phyloP scores from a whole-genome alignment of 2,113 vertebrate species.

The Notarius lentiginosus region DNA sequence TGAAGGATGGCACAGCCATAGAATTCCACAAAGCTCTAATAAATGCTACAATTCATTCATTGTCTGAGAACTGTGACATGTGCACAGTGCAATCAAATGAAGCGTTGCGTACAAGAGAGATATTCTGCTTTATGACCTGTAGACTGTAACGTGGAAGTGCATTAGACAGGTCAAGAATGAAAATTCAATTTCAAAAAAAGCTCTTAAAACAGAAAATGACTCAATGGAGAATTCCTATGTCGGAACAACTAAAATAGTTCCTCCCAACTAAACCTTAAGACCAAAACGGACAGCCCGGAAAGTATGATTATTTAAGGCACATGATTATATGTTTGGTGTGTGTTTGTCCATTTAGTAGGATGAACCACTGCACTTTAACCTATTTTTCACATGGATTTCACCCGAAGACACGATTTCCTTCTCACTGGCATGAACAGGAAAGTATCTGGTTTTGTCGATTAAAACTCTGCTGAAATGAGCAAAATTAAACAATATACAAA shows the following conservation, averaged over 20 bases:
- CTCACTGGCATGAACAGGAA: neutral
- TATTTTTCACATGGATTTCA: neutral
- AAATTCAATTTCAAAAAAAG: neutral
- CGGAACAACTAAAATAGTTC: constrained; percentile 2
- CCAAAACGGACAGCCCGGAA: constrained; percentile 18
- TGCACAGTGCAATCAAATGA: constrained; percentile 18
- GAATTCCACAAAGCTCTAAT: constrained; percentile 23
- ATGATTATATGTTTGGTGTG: constrained; percentile 9
- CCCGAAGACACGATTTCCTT: neutral
- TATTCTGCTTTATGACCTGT: constrained; percentile 4
- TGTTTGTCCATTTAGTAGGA: constrained; percentile 2
- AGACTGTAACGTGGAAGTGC: neutral
- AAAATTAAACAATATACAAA: neutral
- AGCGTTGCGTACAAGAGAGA: neutral
- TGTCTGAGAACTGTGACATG: constrained; percentile 38
- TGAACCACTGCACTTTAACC: constrained; percentile 1
- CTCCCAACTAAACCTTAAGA: constrained; percentile 1
- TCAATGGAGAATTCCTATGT: neutral
- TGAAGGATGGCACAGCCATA: constrained; percentile 33
- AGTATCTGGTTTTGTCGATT: no score
- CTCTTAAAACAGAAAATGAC: neutral
- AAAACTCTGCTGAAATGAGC: neutral
- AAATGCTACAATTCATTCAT: constrained; percentile 41
- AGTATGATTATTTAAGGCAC: constrained; percentile 19
- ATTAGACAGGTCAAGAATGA: neutral